Evolutionary conservation across 53 echinoderm and acorn worm species (phyloP).

Genomic region (Astropecten irregularis): DNA sequence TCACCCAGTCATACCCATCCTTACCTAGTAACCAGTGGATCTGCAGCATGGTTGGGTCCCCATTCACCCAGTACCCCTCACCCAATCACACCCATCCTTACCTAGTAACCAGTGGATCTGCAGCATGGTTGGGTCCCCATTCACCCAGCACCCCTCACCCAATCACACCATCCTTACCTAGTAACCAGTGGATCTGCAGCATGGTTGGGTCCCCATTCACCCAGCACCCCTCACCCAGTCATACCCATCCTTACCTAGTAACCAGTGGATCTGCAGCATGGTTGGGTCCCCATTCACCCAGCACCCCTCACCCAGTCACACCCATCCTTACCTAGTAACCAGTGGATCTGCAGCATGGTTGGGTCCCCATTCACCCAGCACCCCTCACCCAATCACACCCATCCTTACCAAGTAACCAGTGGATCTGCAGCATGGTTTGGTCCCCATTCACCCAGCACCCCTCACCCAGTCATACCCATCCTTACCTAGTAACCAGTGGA

Average conservation of each 20-base stretch:
- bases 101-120: too few species aligned
- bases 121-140: constrained; percentile 94
- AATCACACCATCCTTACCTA: too few species aligned
- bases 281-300: constrained; percentile 91
- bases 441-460: constrained; percentile 84
- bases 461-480: constrained; percentile 78
- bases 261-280: too few species aligned
- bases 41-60: constrained; percentile 96
- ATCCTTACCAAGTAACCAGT: too few species aligned
- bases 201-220: constrained; percentile 92
- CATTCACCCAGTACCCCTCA: constrained; percentile 83
- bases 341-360: constrained; percentile 98
- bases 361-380: constrained; percentile 86
- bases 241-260: constrained; percentile 88
- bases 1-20: constrained; percentile 77
- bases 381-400: constrained; percentile 74
- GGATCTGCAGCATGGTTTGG: constrained; percentile 97
- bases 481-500: too few species aligned
- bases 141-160: constrained; percentile 81
- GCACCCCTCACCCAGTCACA: constrained; percentile 69
- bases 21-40: too few species aligned
- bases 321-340: constrained; percentile 91
- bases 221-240: constrained; percentile 72
- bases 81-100: constrained; percentile 76
- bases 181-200: too few species aligned